Evolutionary conservation across 1,140 invertebrate species (phyloP).

Genomic region (Bombus haemorrhoidalis): DNA sequence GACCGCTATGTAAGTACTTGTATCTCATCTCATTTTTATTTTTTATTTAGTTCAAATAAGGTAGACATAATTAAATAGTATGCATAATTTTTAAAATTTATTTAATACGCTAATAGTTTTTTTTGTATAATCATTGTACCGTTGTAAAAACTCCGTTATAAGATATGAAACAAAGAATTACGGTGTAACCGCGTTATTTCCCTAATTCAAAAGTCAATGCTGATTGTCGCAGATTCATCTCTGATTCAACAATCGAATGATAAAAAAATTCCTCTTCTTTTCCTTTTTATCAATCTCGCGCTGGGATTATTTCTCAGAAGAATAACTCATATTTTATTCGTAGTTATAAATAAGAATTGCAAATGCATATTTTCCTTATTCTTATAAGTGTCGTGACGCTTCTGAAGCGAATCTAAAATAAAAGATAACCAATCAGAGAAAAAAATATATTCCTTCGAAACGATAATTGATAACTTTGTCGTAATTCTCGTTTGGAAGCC

Average conservation of each 20-base stretch:
- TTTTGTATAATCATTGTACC: neutral
- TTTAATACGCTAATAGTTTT: neutral
- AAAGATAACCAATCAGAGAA: neutral
- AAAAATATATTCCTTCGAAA: too few species aligned
- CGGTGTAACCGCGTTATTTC: neutral
- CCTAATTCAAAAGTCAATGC: neutral
- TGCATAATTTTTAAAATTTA: too few species aligned
- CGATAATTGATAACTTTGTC: neutral
- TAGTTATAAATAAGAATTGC: slow-evolving; percentile 5
- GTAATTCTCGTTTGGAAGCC: neutral
- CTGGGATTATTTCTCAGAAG: slow-evolving; percentile 4
- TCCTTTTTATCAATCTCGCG: neutral
- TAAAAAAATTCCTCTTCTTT: neutral
- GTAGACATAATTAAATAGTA: neutral
- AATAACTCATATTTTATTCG: neutral
- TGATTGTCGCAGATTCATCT: slow-evolving; percentile 37
- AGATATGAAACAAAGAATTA: neutral
- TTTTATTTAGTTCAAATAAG: neutral
- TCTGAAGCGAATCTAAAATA: neutral
- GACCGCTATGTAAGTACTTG: neutral
- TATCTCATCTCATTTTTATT: neutral
- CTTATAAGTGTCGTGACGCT: neutral
- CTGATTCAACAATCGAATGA: neutral
- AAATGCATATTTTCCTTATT: neutral
- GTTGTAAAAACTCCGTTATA: neutral